A percentile compares a stretch with the other conserved stretches of the same genome.
Evolutionary conservation across 1,140 invertebrate genomes (phyloP).

Genomic region (Drosophila takahashii): DNA sequence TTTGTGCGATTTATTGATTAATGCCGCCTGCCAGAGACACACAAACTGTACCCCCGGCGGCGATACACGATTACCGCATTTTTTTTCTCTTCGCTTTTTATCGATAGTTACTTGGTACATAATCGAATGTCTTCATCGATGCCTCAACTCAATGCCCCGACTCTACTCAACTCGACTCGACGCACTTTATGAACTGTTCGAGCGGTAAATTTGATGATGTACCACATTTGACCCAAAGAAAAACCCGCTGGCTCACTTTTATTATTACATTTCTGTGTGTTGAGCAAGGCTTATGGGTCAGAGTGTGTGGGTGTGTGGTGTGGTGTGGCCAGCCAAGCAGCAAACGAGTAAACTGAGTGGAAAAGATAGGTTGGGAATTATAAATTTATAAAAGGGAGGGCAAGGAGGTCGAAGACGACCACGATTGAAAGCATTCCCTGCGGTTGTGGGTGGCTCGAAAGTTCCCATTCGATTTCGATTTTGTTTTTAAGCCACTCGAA

Average conservation of each 20-base stretch:
- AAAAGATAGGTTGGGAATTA: conserved; percentile 30
- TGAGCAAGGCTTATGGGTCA: conserved; percentile 29
- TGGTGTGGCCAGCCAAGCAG: conserved; percentile 62
- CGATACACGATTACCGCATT: conserved; percentile 11
- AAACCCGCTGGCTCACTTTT: conserved; percentile 7
- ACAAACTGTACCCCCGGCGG: not conserved
- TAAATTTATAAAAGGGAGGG: conserved; percentile 30
- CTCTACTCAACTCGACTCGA: conserved; percentile 12
- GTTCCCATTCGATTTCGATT: conserved; percentile 66
- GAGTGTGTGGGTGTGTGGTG: not conserved
- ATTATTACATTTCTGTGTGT: conserved; percentile 10
- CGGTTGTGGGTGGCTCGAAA: conserved; percentile 22
- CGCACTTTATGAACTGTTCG: conserved; percentile 64
- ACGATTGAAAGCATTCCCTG: conserved; percentile 29
- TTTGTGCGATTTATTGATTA: conserved; percentile 75
- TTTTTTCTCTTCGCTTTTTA: conserved; percentile 17
- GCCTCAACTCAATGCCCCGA: conserved; percentile 22
- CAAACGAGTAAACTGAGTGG: conserved; percentile 57
- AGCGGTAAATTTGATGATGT: conserved; percentile 75
- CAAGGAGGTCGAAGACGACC: not conserved
- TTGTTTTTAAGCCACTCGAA: conserved; percentile 56
- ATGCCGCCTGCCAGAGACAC: conserved; percentile 10
- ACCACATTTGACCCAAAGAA: conserved; percentile 53
- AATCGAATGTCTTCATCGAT: conserved; percentile 52
- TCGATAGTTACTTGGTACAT: conserved; percentile 49